Evolutionary conservation across 2,797 vertebrate genomes (phyloP).

Genomic region (Benthosema pterotum): DNA sequence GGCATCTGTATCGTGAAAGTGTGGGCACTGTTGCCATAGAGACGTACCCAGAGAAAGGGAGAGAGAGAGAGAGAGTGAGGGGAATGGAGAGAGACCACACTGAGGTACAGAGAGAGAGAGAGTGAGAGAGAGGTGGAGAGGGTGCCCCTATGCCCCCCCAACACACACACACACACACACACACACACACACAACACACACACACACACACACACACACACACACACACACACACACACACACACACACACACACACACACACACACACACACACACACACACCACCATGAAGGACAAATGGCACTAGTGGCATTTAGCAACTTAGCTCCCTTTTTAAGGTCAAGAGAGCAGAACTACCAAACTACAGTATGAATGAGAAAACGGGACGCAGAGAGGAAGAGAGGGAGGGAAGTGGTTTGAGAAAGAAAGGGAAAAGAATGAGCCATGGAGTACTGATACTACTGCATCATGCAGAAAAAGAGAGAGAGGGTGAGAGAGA

Average conservation of each 20-base stretch:
- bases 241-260: too few species aligned
- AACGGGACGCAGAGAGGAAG: background rate
- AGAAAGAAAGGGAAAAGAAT: background rate
- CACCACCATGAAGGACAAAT: constrained; percentile 6
- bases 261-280: background rate
- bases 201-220: background rate
- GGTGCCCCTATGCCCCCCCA: too few species aligned
- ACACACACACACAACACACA: background rate
- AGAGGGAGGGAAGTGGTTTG: background rate
- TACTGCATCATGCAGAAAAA: background rate
- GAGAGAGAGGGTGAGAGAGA: constrained; percentile 1
- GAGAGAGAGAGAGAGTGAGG: constrained; percentile 1
- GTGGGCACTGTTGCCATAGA: constrained; percentile 55
- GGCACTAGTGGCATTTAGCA: background rate
- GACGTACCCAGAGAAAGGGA: constrained; percentile 36
- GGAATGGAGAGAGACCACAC: background rate
- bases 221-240: too few species aligned
- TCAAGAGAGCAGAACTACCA: constrained; percentile 1
- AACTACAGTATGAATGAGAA: background rate
- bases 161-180: background rate
- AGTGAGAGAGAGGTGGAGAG: constrained; percentile 14
- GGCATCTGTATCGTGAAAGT: constrained; percentile 20
- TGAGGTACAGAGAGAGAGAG: constrained; percentile 5
- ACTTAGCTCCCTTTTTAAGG: constrained; percentile 8
- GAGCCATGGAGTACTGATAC: background rate